Percentiles rank a stretch among this genome's conserved stretches.
Conservation (phyloP, 2,113 vertebrate genomes). For the Empidonax alnorum region DNA sequence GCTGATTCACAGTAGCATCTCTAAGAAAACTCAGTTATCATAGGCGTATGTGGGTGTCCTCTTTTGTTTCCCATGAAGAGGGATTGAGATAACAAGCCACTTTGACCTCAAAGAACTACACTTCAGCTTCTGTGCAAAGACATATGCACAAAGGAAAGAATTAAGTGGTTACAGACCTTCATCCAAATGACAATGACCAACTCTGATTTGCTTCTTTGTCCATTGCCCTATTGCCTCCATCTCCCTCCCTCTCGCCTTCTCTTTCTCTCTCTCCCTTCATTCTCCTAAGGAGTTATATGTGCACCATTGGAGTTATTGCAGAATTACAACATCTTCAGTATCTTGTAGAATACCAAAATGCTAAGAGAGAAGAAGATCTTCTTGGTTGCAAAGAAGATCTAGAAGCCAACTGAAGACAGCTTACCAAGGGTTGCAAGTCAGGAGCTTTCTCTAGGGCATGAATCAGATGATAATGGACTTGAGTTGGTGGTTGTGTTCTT, state of each 20-base stretch:
- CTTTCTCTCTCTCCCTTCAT: not conserved
- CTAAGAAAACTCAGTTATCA: not conserved
- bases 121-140: not conserved
- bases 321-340: not conserved
- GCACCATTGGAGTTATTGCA: not conserved
- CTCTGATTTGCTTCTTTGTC: not conserved
- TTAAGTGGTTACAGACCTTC: not conserved
- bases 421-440: accelerated
- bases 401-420: not conserved
- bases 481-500: not conserved
- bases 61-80: not conserved
- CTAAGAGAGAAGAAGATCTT: not conserved
- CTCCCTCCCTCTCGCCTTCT: not conserved
- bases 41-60: not conserved
- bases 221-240: not conserved
- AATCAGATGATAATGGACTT: not conserved
- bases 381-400: not conserved
- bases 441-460: not conserved
- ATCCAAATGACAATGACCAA: not conserved
- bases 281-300: not conserved
- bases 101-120: not conserved
- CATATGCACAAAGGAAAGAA: not conserved
- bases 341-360: not conserved
- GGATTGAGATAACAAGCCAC: not conserved
- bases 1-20: not conserved